Conservation (phyloP, 2,113 vertebrate species). For the Daubentonia madagascariensis region DNA sequence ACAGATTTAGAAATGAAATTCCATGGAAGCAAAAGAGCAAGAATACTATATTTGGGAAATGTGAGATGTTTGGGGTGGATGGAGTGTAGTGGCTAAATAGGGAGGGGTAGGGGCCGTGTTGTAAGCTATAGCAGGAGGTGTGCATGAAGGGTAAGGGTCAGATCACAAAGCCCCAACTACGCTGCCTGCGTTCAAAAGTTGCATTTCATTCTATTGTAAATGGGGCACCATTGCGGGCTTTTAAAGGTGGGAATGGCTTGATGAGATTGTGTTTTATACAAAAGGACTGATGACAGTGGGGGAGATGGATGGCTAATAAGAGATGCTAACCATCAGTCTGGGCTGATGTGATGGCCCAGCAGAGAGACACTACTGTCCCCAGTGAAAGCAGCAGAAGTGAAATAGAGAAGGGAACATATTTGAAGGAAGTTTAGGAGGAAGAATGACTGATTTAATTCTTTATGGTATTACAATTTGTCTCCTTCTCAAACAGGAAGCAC, state of each 20-base stretch:
- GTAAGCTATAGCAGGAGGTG: not conserved
- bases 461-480: not conserved
- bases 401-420: not conserved
- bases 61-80: not conserved
- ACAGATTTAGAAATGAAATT: slow-evolving; percentile 5
- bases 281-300: not conserved
- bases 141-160: not conserved
- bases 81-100: not conserved
- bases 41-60: not conserved
- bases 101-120: not conserved
- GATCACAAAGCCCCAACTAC: not conserved
- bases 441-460: not conserved
- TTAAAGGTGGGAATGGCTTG: not conserved
- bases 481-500: not conserved
- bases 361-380: not conserved
- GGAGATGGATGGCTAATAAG: not conserved
- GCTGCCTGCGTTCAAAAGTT: not conserved
- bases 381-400: not conserved
- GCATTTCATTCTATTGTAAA: not conserved
- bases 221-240: not conserved
- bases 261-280: not conserved
- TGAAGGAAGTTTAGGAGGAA: not conserved
- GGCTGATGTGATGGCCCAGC: not conserved
- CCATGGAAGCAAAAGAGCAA: not conserved
- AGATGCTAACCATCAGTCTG: not conserved